A percentile compares a stretch with the other conserved stretches of the same genome.
These are phyloP conservation scores for Pygocentrus nattereri DNA, from an alignment of 2,797 vertebrate genomes.

Conservation along the genomic window DNA sequence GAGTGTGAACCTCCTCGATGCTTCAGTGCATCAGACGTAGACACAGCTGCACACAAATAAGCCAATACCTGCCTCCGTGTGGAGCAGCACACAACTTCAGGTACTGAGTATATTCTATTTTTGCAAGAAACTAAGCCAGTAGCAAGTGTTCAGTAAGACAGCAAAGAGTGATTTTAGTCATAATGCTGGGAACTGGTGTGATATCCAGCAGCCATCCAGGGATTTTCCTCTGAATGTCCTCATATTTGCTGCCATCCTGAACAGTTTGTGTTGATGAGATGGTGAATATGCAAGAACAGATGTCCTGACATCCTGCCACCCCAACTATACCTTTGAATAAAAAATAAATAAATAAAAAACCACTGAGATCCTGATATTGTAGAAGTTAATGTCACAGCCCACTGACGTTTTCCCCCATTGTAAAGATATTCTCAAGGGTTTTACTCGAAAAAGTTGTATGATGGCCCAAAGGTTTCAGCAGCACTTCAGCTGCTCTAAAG, in stretches of 20 bases:
- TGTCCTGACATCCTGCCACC: background rate
- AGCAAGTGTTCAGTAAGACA: slow-evolving; percentile 14
- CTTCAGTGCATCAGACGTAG: slow-evolving; percentile 6
- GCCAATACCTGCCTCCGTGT: slow-evolving; percentile 36
- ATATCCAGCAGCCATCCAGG: slow-evolving; percentile 1
- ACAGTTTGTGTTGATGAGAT: background rate
- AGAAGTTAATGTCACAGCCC: background rate
- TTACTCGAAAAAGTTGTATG: too few species aligned
- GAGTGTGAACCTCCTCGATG: background rate
- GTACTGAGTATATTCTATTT: slow-evolving; percentile 61
- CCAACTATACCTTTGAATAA: slow-evolving; percentile 1
- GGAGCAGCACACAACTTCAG: slow-evolving; percentile 53
- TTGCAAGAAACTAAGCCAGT: slow-evolving; percentile 50
- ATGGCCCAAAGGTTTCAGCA: too few species aligned
- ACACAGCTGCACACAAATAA: slow-evolving; percentile 25
- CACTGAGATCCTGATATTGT: background rate
- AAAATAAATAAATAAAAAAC: background rate
- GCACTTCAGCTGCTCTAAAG: too few species aligned
- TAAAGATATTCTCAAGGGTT: background rate
- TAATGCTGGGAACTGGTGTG: background rate
- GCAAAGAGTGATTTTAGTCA: slow-evolving; percentile 40
- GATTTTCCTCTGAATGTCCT: background rate
- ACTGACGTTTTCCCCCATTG: background rate
- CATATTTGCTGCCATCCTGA: background rate
- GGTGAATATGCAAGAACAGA: slow-evolving; percentile 23